Conservation (phyloP, 2,797 vertebrate genomes). For the Heliangelus exortis region DNA sequence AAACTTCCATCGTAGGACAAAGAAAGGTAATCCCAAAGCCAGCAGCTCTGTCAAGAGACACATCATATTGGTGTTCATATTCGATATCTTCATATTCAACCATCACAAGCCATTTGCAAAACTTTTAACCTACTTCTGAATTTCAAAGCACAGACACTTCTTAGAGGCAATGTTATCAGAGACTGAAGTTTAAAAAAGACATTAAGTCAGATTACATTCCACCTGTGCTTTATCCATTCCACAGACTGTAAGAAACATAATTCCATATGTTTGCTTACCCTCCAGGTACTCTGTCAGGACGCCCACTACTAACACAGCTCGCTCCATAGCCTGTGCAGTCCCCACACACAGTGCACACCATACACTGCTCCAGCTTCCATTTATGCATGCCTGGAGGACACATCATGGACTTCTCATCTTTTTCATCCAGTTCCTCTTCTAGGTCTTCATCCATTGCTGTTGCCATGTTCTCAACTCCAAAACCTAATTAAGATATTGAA, state of each 20-base stretch:
- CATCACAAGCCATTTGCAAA: neutral
- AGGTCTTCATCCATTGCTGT: slow-evolving; percentile 99
- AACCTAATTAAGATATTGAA: slow-evolving; percentile 76
- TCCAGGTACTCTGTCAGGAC: slow-evolving; percentile 96
- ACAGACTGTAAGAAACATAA: fast-evolving
- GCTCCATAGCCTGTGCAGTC: slow-evolving; percentile 98
- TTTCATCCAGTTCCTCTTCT: slow-evolving; percentile 97
- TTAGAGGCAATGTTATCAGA: neutral
- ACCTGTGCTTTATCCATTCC: neutral
- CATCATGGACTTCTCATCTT: slow-evolving; percentile 99
- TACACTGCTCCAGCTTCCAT: slow-evolving; percentile 99
- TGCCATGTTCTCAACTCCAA: slow-evolving; percentile 98
- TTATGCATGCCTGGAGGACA: slow-evolving; percentile 99
- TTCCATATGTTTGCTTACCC: slow-evolving; percentile 81
- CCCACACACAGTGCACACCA: slow-evolving; percentile 98
- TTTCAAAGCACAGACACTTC: neutral
- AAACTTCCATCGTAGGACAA: neutral
- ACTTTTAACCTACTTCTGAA: neutral
- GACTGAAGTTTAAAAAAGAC: neutral
- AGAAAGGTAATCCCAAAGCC: neutral
- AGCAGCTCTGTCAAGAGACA: neutral
- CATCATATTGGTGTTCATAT: neutral
- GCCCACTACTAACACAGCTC: slow-evolving; percentile 97
- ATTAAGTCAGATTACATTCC: neutral
- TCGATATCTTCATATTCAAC: neutral